Base-by-base conservation (phyloP, 1,140 invertebrate species). In the Episyrphus balteatus region DNA sequence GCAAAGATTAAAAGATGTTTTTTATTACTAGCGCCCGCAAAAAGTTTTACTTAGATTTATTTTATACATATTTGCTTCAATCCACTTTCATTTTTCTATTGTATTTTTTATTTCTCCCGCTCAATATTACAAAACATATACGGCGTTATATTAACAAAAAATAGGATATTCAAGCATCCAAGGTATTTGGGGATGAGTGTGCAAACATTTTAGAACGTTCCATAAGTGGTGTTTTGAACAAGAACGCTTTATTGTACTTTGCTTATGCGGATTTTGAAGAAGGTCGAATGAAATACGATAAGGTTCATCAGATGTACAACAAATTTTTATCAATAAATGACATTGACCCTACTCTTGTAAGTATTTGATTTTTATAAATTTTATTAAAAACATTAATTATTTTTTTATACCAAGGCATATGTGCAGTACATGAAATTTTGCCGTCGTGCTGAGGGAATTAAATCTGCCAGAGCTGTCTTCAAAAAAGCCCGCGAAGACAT, bases 361-460 rank as follows among this genome's bases (percentile, higher is more conserved):
- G 75, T 70, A 51, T 53, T 48, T 46, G 10, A 30, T 6, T 5
- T 15, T 45, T 33, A 17, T 33, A 13, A 33, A 7, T 44, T 15
- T 33, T 7, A 44, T 17, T 13, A 21, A 31, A 34, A 45, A 39
- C 36, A 31, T 47, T 38, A 32, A 5, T 19, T 10, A 26, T 42
- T 47, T 34, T 44, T 21, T 41, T n/a, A 19, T 14, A 71, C 70
- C 17, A 54, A 88, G 88, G 87, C 89, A 0, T 99, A 94, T 63
- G 88, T 99, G 37, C 96, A 99, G 64, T 97, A 98, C 61, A 98
- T 99, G 94, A 97, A 97, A 73, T 99, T 99, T 70, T 86, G 91
- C 0, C 75, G 95, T 41, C 74, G 97, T 51, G 93, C 94, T 0
- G 95, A 99, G 73, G 96, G 96, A 32, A 98, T 99, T 34, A 97